These are phyloP conservation scores for Pelosia muscerda DNA, from an alignment of 2,888 invertebrate genomes.

Conservation along the genomic window DNA sequence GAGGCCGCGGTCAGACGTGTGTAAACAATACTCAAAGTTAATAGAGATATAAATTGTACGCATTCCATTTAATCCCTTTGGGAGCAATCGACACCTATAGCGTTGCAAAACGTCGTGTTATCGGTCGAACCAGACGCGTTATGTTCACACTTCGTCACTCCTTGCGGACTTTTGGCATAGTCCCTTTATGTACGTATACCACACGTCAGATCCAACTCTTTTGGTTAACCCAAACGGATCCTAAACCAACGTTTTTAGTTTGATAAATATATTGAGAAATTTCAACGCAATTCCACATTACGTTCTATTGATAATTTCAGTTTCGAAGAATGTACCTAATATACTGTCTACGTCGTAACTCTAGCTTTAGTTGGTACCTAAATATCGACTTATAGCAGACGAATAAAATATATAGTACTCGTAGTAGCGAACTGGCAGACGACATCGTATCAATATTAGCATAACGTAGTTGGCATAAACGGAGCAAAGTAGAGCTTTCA, in stretches of 20 bases:
- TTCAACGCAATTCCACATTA: constrained; percentile 35
- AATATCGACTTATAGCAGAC: constrained; percentile 66
- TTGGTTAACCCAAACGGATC: constrained; percentile 51
- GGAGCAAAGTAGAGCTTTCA: constrained; percentile 64
- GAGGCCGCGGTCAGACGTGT: constrained; percentile 75
- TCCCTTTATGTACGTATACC: constrained; percentile 38
- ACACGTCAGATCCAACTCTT: constrained; percentile 61
- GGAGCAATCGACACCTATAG: constrained; percentile 72
- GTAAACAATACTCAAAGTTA: constrained; percentile 84
- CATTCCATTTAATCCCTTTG: constrained; percentile 83
- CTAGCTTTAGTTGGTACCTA: constrained; percentile 66
- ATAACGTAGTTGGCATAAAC: constrained; percentile 70
- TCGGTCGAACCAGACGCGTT: constrained; percentile 66
- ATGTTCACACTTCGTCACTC: constrained; percentile 41
- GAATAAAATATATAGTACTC: constrained; percentile 76
- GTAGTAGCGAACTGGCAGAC: constrained; percentile 67
- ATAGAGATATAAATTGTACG: constrained; percentile 85
- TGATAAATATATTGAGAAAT: constrained; percentile 37
- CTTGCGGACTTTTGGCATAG: constrained; percentile 54
- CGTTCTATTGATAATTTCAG: constrained; percentile 55
- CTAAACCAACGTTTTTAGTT: constrained; percentile 64
- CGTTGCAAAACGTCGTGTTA: constrained; percentile 72
- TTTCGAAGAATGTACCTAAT: constrained; percentile 58
- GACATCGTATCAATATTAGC: constrained; percentile 75
- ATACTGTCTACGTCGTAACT: constrained; percentile 66